Base-by-base conservation (phyloP, 2,888 invertebrate species). In the Parelbella ahira region DNA sequence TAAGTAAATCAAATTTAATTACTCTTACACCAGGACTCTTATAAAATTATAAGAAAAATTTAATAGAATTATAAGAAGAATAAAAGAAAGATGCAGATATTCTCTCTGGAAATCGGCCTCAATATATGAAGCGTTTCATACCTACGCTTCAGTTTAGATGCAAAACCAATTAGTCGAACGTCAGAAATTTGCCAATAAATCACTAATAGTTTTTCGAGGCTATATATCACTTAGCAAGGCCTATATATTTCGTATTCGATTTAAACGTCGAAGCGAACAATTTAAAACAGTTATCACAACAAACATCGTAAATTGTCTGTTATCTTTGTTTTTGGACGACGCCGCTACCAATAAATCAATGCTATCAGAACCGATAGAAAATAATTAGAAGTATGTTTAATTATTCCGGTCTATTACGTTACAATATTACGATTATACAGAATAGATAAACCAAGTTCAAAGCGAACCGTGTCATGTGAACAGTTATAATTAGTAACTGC, bases 341-440 rank as follows among this genome's bases (percentile, higher is more conserved):
- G 55, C 62, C 58, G 58, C 50, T 53, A 59, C 54, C 49, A 60
- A 84, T 86, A 83, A 84, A 84, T 84, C 79, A 81, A 63, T 49
- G 56, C 75, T 84, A 84, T 83, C 84, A 71, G 32, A 53, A 45
- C 49, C 56, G 71, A 73, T 76, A 76, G 64, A 75, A 77, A 80
- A 80, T 83, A 82, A 83, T 84, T 82, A 82, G 76, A 77, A 72
- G 63, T 70, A 25, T 64, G 54, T 59, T 78, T 81, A 80, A 81
- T 82, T 81, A 82, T 77, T 74, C 68, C 47, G 56, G 66, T 68
- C 63, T 58, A 61, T 64, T 58, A 62, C 48, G 37, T 46, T 46
- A 51, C 43, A 39, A 33, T 41, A 39, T 29, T 38, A 34, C 24
- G 45, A 41, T 47, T 36, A 36, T 6, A 10, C n/a, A 28, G 10